phyloP scores from a whole-genome alignment of 2,888 invertebrate genomes.

The Microplitis deprimator region DNA sequence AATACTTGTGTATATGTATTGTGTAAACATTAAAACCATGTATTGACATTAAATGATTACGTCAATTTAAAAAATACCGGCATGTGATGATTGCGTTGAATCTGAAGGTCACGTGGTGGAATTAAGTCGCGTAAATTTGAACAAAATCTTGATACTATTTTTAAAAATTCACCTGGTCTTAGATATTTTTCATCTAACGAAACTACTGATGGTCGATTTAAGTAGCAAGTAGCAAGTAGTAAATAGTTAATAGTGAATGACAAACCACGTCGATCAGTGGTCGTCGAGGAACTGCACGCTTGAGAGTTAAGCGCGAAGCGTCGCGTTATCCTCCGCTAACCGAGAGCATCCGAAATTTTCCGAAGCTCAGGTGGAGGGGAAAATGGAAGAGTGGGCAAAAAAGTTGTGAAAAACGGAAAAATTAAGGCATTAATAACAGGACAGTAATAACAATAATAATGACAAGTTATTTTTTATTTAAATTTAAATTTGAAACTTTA shows the following conservation, averaged over 20 bases:
- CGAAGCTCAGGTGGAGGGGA: conserved; percentile 9
- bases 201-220: too few relatives aligned
- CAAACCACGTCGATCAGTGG: conserved; percentile 47
- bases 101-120: too few relatives aligned
- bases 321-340: conserved; percentile 29
- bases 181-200: too few relatives aligned
- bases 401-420: neutral
- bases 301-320: conserved; percentile 41
- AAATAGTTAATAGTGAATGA: neutral
- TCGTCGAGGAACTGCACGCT: conserved; percentile 61
- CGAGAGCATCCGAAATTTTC: conserved; percentile 31
- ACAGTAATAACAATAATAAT: neutral
- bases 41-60: too few relatives aligned
- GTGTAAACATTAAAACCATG: too few relatives aligned
- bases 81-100: too few relatives aligned
- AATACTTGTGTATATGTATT: too few relatives aligned
- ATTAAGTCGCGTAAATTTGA: too few relatives aligned
- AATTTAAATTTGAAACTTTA: neutral
- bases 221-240: neutral
- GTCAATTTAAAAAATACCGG: too few relatives aligned
- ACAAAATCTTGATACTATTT: too few relatives aligned
- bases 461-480: neutral
- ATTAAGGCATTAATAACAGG: neutral
- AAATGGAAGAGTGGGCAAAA: neutral
- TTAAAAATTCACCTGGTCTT: too few relatives aligned